Evolutionary conservation across 1,140 invertebrate species (phyloP).

Genomic region (Sycobia sp.): DNA sequence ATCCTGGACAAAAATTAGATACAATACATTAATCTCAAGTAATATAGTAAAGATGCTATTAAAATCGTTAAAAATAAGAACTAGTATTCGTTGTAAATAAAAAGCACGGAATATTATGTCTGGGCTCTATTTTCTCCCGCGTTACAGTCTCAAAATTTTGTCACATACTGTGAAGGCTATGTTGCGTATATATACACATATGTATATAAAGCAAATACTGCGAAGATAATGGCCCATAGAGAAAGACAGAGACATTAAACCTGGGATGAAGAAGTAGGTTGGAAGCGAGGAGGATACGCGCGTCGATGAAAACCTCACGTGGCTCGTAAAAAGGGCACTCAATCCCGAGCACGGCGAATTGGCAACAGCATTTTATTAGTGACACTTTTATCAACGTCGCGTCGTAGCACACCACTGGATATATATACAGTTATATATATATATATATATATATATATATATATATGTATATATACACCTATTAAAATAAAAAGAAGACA

Average conservation of each 20-base stretch:
- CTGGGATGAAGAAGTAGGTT: not conserved
- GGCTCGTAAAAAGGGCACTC: constrained; percentile 51
- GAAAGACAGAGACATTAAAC: not conserved
- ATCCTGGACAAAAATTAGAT: too few species aligned
- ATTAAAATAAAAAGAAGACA: not conserved
- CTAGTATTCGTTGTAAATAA: too few species aligned
- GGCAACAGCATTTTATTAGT: constrained; percentile 60
- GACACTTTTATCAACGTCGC: constrained; percentile 37
- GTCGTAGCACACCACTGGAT: too few species aligned
- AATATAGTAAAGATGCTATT: too few species aligned
- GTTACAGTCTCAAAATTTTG: not conserved
- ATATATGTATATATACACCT: too few species aligned
- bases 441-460: too few species aligned
- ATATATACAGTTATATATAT: too few species aligned
- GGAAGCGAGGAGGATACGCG: constrained; percentile 33
- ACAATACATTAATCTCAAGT: too few species aligned
- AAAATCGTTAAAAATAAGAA: too few species aligned
- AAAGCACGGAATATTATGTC: too few species aligned
- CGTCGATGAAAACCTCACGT: constrained; percentile 47
- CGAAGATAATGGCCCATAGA: not conserved
- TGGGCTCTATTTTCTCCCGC: too few species aligned
- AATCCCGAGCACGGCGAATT: constrained; percentile 52
- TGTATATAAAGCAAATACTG: not conserved
- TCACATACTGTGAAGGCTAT: constrained; percentile 1
- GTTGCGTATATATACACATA: too few species aligned